Evolutionary conservation across 1,140 invertebrate species (phyloP).

Genomic region (Lordiphosa clarofinis): DNA sequence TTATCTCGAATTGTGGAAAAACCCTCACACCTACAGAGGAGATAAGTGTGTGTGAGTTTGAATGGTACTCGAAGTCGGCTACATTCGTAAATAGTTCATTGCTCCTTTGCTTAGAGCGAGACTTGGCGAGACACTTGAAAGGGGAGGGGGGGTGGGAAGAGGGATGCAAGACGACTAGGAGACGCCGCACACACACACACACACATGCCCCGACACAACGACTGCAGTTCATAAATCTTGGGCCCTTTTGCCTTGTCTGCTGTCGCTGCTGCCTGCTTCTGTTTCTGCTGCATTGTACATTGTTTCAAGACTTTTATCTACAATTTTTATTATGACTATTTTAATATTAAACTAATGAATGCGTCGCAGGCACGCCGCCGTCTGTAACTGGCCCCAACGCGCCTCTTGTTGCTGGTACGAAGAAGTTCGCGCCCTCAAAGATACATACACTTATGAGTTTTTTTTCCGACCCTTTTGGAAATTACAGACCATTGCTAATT

Average conservation of each 20-base stretch:
- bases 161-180: conserved; percentile 31
- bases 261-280: conserved; percentile 22
- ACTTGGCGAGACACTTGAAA: conserved; percentile 26
- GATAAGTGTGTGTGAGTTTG: conserved; percentile 20
- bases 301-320: conserved; percentile 64
- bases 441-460: conserved; percentile 20
- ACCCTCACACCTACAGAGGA: conserved; percentile 27
- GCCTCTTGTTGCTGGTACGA: neutral
- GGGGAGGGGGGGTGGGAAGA: conserved; percentile 9
- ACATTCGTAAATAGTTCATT: conserved; percentile 73
- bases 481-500: conserved; percentile 78
- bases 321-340: conserved; percentile 72
- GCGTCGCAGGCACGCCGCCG: conserved; percentile 64
- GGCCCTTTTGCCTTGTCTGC: conserved; percentile 33
- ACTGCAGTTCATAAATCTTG: conserved; percentile 72
- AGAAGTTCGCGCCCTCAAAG: conserved; percentile 27
- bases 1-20: conserved; percentile 19
- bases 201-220: conserved; percentile 18
- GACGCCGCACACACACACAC: conserved; percentile 27
- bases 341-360: conserved; percentile 77
- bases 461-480: conserved; percentile 58
- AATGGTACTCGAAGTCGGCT: conserved; percentile 32
- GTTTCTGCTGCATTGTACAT: conserved; percentile 32
- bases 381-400: conserved; percentile 38
- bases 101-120: conserved; percentile 50